These are phyloP conservation scores for Heterodera carotae DNA, from an alignment of 1,140 invertebrate species.

Conservation along the genomic window DNA sequence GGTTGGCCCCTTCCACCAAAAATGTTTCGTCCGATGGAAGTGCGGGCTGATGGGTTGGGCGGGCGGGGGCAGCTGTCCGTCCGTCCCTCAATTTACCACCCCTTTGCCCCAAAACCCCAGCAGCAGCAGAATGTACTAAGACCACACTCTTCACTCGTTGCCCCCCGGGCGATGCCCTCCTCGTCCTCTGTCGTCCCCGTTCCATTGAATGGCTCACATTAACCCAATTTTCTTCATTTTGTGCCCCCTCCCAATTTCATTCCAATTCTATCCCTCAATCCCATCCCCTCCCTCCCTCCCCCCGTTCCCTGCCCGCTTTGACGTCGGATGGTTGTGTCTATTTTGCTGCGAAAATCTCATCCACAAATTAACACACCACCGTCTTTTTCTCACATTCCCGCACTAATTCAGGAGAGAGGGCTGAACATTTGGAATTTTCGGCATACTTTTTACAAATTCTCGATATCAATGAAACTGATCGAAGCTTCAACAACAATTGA, in stretches of 20 bases:
- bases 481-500: neutral
- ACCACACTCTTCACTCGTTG: neutral
- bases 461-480: neutral
- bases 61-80: neutral
- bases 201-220: conserved; percentile 17
- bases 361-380: no score
- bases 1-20: neutral
- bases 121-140: neutral
- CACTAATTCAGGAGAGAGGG: neutral
- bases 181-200: neutral
- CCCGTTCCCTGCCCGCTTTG: neutral
- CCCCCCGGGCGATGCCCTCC: neutral
- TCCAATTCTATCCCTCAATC: conserved; percentile 7
- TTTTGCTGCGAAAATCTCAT: neutral
- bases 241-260: no score
- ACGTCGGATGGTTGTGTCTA: neutral
- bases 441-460: no score
- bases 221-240: conserved; percentile 4
- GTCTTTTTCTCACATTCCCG: neutral
- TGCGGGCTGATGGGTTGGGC: neutral
- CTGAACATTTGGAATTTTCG: no score
- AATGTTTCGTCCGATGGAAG: neutral
- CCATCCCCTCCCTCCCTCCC: neutral
- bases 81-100: neutral
- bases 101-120: no score